Conservation (phyloP, 2,888 invertebrate genomes). For the Protophormia terraenovae region DNA sequence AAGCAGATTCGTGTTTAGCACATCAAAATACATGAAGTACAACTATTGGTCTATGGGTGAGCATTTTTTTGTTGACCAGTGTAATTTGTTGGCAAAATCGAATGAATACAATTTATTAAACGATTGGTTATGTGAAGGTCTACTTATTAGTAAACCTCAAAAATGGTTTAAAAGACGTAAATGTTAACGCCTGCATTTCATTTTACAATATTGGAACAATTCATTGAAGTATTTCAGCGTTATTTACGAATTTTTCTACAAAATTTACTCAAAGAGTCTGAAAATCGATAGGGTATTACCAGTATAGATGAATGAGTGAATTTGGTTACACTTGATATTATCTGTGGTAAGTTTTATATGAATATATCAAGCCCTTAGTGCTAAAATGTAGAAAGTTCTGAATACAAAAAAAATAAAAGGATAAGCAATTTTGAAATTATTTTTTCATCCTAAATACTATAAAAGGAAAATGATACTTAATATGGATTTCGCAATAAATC, state of each 20-base stretch:
- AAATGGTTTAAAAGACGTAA: conserved; percentile 83
- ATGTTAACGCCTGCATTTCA: conserved; percentile 91
- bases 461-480: no score
- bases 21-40: no score
- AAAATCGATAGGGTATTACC: conserved; percentile 83
- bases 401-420: no score
- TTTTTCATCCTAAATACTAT: no score
- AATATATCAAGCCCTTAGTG: no score
- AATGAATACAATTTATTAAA: conserved; percentile 81
- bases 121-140: conserved; percentile 83
- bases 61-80: no score
- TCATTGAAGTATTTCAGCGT: conserved; percentile 86
- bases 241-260: conserved; percentile 84
- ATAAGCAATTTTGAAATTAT: no score
- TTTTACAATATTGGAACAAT: conserved; percentile 89
- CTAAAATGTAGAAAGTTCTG: no score
- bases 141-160: conserved; percentile 82
- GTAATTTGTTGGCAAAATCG: conserved; percentile 83
- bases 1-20: no score
- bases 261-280: conserved; percentile 83
- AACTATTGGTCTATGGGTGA: no score
- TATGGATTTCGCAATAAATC: no score
- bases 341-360: conserved; percentile 85
- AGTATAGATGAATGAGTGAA: conserved; percentile 85
- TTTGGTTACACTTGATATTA: conserved; percentile 84